Evolutionary conservation across 2,113 vertebrate genomes (phyloP).

Genomic region (Micronycteris hirsuta): DNA sequence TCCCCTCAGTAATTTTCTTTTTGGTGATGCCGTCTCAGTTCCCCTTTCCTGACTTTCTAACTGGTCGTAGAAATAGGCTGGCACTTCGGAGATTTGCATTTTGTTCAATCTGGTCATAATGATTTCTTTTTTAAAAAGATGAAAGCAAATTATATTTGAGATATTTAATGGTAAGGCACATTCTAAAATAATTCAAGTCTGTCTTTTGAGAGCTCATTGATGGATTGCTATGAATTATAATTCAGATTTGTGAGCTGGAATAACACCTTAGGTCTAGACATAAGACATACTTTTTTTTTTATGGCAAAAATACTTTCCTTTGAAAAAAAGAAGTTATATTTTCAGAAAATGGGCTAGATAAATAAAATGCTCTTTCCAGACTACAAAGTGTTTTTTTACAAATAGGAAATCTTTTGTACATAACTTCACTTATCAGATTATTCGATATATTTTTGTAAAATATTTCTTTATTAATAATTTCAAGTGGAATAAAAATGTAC

Average conservation of each 20-base stretch:
- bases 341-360: not conserved
- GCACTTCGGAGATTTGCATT: slow-evolving; percentile 52
- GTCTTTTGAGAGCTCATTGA: not conserved
- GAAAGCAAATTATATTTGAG: slow-evolving; percentile 27
- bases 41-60: slow-evolving; percentile 49
- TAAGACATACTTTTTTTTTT: not conserved
- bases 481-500: not conserved
- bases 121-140: slow-evolving; percentile 37
- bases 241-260: not conserved
- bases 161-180: not conserved
- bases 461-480: slow-evolving; percentile 32
- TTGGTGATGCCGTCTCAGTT: slow-evolving; percentile 49
- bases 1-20: slow-evolving; percentile 69
- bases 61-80: slow-evolving; percentile 65
- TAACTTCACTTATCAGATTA: not conserved
- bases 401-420: not conserved
- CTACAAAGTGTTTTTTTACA: not conserved
- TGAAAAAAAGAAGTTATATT: not conserved
- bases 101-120: slow-evolving; percentile 20
- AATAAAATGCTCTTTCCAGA: not conserved
- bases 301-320: not conserved
- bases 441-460: not conserved
- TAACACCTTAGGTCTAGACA: not conserved
- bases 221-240: not conserved
- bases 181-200: not conserved